Evolutionary conservation across 1,140 invertebrate species (phyloP), one percentile per base, ranked within the genome.

Genomic region (Ooceraea biroi): DNA sequence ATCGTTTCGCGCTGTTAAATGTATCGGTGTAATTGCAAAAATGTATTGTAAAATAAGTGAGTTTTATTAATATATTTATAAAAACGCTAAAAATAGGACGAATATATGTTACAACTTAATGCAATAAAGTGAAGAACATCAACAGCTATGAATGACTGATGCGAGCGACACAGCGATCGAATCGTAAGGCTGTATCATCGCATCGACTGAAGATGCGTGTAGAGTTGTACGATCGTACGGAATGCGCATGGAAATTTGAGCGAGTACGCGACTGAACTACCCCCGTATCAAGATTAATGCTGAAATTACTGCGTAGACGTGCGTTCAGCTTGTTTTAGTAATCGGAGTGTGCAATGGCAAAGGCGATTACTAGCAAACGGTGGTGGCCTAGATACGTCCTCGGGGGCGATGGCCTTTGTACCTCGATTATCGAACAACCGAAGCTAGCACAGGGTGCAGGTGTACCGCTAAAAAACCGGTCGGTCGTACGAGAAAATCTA

Each of bases 381-480:
- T 87, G 90, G 85, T 93, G 92, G 85, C 92, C 93, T 93, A 93
- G 90, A 93, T 93, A 91, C 65, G 83, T 60, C 89, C 69, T 87
- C 89, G 91, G 91, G 92, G 92, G 92, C 90, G 90, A 89, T 89
- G 91, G 90, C 91, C 91, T 91, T 92, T 93, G 86, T 88, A 90
- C 89, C 91, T 89, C 85, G 88, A 87, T 91, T 93, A 93, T 93
- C 88, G 92, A 93, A 92, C 91, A 91, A 83, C 80, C 69, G 77
- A 89, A 82, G 83, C 88, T 86, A 90, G 73, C 88, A 88, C 86
- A 58, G 84, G 84, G 86, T 91, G 85, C 85, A 88, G 85, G 80
- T 88, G 80, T 27, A 85, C 65, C 36, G 73, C 65, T 65, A 27
- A 83, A 85, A 84, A 85, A 88, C 73, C 50, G 36, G 50, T 25